A percentile compares a stretch with the other conserved stretches of the same genome.
phyloP scores from a whole-genome alignment of 2,888 invertebrate species.

The Trichopria drosophilae region DNA sequence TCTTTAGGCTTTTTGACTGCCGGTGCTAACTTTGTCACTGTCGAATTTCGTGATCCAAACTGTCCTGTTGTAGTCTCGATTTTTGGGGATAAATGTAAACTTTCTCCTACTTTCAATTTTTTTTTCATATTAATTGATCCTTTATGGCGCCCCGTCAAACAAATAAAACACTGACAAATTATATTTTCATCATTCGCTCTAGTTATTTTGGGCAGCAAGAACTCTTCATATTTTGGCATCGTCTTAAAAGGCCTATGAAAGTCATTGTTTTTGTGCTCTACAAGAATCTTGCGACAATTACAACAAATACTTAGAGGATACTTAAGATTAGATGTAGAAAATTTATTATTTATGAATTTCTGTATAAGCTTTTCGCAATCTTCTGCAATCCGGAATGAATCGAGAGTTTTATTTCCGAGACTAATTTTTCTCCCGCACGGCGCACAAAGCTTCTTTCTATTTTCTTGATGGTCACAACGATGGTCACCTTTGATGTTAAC shows the following conservation, averaged over 20 bases:
- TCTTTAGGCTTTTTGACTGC: slow-evolving; percentile 1
- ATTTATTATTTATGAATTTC: too few species aligned
- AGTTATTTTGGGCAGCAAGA: not conserved
- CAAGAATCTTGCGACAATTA: slow-evolving; percentile 2
- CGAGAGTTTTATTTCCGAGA: not conserved
- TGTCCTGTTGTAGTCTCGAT: too few species aligned
- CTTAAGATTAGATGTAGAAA: too few species aligned
- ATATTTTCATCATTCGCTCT: not conserved
- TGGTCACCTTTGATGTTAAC: too few species aligned
- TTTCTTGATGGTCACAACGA: too few species aligned
- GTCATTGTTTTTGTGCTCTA: not conserved
- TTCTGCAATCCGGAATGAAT: not conserved
- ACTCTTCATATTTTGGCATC: not conserved
- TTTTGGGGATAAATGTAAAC: too few species aligned
- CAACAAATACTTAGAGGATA: too few species aligned
- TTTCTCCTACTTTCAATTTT: not conserved
- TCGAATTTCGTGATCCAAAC: slow-evolving; percentile 2
- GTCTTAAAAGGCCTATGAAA: slow-evolving; percentile 1
- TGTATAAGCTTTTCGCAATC: not conserved
- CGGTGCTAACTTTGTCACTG: not conserved
- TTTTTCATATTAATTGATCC: too few species aligned
- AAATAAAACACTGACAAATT: too few species aligned
- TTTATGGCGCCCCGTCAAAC: too few species aligned
- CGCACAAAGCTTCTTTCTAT: too few species aligned
- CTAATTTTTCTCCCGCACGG: too few species aligned